phyloP scores from a whole-genome alignment of 2,888 invertebrate species.

The Carpatolechia fugitivella region DNA sequence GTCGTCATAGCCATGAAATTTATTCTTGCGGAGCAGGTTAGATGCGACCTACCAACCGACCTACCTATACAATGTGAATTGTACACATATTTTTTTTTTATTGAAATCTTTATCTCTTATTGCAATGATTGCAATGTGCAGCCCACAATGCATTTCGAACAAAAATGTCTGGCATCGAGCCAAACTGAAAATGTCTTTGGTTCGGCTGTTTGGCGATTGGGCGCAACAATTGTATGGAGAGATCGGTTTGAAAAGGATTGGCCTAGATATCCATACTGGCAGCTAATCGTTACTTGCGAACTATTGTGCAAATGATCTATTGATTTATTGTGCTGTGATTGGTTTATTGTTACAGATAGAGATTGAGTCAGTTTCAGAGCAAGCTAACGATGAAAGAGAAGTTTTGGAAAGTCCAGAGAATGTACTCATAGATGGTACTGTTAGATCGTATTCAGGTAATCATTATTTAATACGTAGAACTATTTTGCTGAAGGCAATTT shows the following conservation, averaged over 20 bases:
- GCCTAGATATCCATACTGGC: slow-evolving; percentile 58
- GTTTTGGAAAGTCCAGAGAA: slow-evolving; percentile 20
- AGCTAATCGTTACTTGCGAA: slow-evolving; percentile 44
- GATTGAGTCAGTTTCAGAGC: slow-evolving; percentile 35
- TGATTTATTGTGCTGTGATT: slow-evolving; percentile 26
- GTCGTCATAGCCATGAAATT: slow-evolving; percentile 48
- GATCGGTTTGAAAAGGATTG: slow-evolving; percentile 56
- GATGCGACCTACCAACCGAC: too few species aligned
- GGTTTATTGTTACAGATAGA: slow-evolving; percentile 34
- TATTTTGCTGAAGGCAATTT: too few species aligned
- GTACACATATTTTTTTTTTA: too few species aligned
- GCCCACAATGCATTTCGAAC: slow-evolving; percentile 50
- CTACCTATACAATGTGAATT: too few species aligned
- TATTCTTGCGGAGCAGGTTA: slow-evolving; percentile 47
- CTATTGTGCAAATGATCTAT: slow-evolving; percentile 49
- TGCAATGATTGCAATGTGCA: slow-evolving; percentile 31
- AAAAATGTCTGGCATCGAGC: slow-evolving; percentile 52
- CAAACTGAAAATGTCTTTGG: slow-evolving; percentile 65
- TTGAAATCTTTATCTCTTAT: slow-evolving; percentile 1
- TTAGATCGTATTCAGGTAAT: background rate
- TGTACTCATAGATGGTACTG: background rate
- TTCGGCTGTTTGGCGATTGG: slow-evolving; percentile 38
- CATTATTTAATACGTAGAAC: too few species aligned
- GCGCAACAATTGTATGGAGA: slow-evolving; percentile 54
- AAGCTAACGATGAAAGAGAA: slow-evolving; percentile 26